phyloP scores from a whole-genome alignment of 2,797 vertebrate genomes.

The Molossus alvarezi region DNA sequence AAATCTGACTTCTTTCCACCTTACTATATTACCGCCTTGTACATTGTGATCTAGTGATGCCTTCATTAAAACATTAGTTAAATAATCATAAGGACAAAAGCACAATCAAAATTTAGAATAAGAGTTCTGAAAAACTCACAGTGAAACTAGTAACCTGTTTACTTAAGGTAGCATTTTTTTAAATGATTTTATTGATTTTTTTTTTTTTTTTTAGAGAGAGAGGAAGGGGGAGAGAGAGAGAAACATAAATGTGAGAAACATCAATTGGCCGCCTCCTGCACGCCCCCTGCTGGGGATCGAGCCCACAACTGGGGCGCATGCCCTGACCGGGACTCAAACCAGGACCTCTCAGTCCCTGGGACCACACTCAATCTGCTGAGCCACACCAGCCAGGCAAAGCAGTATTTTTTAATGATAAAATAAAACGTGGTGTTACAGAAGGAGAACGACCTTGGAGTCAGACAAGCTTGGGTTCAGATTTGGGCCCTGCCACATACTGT shows the following conservation, averaged over 20 bases:
- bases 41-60: background rate
- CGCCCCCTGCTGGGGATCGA: too few species aligned
- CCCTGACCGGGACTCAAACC: too few species aligned
- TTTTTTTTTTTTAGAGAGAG: too few species aligned
- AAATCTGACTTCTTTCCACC: background rate
- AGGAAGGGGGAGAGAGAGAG: too few species aligned
- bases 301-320: too few species aligned
- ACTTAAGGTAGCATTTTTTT: background rate
- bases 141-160: conserved; percentile 8
- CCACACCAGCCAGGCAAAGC: too few species aligned
- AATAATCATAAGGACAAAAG: background rate
- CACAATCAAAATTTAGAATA: conserved; percentile 38
- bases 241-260: too few species aligned
- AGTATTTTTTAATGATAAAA: background rate
- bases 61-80: background rate
- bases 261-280: too few species aligned
- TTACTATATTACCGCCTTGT: background rate
- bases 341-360: too few species aligned
- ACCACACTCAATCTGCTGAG: too few species aligned
- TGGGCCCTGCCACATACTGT: background rate
- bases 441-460: background rate
- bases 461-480: background rate
- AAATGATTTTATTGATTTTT: too few species aligned
- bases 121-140: background rate
- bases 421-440: background rate